Evolutionary conservation across 2,113 vertebrate species (phyloP), one percentile per base, ranked within the genome.

Genomic region (Variabilichromis moorii): DNA sequence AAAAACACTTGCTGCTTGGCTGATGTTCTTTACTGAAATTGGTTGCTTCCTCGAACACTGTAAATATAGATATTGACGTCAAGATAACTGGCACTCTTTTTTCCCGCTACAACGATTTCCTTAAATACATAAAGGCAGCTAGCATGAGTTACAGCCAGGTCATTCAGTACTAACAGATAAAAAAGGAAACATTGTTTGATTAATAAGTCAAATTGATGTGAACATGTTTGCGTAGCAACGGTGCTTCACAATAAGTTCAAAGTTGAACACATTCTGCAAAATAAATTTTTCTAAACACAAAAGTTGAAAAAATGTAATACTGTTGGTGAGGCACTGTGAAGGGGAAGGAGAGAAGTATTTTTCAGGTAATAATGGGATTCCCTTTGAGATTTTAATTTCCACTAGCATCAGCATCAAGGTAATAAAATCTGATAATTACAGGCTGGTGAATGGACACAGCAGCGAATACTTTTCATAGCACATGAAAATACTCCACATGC

Each of bases 301-400:
- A 84, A 73, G 31, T 73, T 40, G 2, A 40, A 35, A 66, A 6
- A 80, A 86, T 50, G 3, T 63, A 21, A 50, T 19, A 1, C 16
- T 78, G 26, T 51, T 51, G 2, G 3, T 9, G 73, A 51, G 45
- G 26, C 26, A n/a, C 10, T 14, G 17, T 83, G 55, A 83, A 71
- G 51, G 33, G 50, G 31, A 86, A 82, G 37, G 37, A 33, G 31
- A 80, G 45, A 82, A 17, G 3, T 83, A 19, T 57, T 81, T 31
- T 78, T 80, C 17, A 37, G 26, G 66, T 71, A 63, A 83, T 19
- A 83, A 19, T 59, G 31, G 8, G 61, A 63, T 59, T 79, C 26
- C 9, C 6, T 9, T 12, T 31, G 17, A 9, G 21, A 80, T 80
- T 88, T 81, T 40, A 78, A 71, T 90, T 87, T 55, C 55, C 66